These are phyloP conservation scores for Bembecia ichneumoniformis DNA, from an alignment of 2,888 invertebrate species.

Conservation along the genomic window DNA sequence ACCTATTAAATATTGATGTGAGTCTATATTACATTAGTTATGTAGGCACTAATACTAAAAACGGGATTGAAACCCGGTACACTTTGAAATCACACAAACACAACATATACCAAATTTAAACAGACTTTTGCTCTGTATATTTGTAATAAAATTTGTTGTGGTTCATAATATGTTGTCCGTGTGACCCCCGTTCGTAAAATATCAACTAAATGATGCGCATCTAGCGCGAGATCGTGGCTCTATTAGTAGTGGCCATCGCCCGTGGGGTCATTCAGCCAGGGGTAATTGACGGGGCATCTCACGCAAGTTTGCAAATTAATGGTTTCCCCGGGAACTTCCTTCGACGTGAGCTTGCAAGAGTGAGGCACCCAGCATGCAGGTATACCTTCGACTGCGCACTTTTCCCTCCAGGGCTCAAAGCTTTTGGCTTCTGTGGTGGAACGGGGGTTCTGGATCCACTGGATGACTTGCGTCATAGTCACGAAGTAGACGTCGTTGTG, in stretches of 20 bases:
- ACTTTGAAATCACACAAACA: constrained; percentile 51
- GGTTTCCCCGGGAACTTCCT: constrained; percentile 95
- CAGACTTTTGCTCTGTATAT: constrained; percentile 3
- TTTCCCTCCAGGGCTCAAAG: constrained; percentile 96
- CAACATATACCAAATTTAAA: constrained; percentile 46
- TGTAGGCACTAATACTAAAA: constrained; percentile 70
- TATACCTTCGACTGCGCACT: constrained; percentile 88
- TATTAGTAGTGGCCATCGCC: constrained; percentile 88
- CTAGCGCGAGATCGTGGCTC: constrained; percentile 59
- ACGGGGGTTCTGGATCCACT: constrained; percentile 94
- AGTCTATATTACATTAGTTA: constrained; percentile 71
- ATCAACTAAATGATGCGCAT: constrained; percentile 56
- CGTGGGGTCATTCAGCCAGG: constrained; percentile 94
- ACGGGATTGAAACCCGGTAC: constrained; percentile 72
- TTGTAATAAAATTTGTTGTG: constrained; percentile 7
- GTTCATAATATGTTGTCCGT: constrained; percentile 49
- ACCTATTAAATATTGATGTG: constrained; percentile 72
- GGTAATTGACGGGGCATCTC: constrained; percentile 94
- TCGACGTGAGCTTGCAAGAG: constrained; percentile 91
- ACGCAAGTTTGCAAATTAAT: constrained; percentile 94
- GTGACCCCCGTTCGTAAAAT: constrained; percentile 49
- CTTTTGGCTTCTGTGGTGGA: constrained; percentile 88
- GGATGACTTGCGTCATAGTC: constrained; percentile 96
- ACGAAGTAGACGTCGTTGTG: constrained; percentile 95
- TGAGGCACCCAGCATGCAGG: constrained; percentile 91